A percentile compares a stretch with the other conserved stretches of the same genome.
Conservation (phyloP, 2,797 vertebrate species). For the Bradypus variegatus region DNA sequence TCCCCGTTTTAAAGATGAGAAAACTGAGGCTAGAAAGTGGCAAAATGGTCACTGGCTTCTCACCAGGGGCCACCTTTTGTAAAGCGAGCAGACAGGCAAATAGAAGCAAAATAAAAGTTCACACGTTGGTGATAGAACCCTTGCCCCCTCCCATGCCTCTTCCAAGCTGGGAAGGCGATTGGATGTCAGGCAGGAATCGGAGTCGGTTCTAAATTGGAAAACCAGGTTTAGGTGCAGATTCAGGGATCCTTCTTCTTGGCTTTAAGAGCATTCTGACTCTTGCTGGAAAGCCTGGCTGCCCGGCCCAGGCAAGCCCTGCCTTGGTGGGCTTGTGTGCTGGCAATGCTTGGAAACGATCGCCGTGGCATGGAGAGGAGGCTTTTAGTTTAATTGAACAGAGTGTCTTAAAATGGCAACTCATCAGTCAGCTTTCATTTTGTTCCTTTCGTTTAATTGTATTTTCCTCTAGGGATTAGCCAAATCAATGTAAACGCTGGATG, state of each 20-base stretch:
- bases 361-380: conserved; percentile 68
- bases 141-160: no score
- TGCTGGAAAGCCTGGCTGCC: not conserved
- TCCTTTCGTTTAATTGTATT: conserved; percentile 70
- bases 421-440: conserved; percentile 68
- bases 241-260: not conserved
- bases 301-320: not conserved
- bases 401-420: conserved; percentile 70
- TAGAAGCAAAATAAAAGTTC: not conserved
- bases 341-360: not conserved
- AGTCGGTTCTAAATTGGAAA: not conserved
- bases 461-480: conserved; percentile 67
- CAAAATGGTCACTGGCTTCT: not conserved
- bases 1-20: conserved; percentile 5
- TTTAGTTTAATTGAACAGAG: conserved; percentile 77
- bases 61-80: not conserved
- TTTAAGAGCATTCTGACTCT: not conserved
- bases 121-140: not conserved
- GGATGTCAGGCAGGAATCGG: not conserved
- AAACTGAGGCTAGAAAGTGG: not conserved
- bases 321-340: not conserved
- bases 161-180: rapidly evolving
- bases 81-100: not conserved
- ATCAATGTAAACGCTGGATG: conserved; percentile 59
- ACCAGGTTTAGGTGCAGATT: not conserved